Base-by-base conservation (phyloP, 2,797 vertebrate species). In the Lagorchestes hirsutus region DNA sequence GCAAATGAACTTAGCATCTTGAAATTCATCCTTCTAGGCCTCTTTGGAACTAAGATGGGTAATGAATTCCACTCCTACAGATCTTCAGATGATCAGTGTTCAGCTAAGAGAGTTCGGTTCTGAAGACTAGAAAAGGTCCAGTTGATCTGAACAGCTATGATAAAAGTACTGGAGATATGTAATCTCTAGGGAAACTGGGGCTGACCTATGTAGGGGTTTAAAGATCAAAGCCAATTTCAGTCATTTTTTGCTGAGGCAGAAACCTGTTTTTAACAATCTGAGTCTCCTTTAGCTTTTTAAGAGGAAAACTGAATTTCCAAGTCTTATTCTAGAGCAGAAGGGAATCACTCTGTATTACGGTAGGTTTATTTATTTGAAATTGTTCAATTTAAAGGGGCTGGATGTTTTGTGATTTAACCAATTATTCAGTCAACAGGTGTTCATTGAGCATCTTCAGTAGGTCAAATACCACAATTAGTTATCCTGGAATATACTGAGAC, bases 241-340 rank as follows among this genome's bases (percentile, higher is more conserved):
- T 58, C 94, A 27, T 28, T 92, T 97, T 96, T 96, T 95, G 52
- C 87, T 94, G 56, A 93, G 90, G 52, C 59, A 92, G 95, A 58
- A 92, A 55, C 67, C 87, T 97, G 54, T 93, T 96, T 95, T 97
- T 92, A 92, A 54, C 34, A 0, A 96, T 28, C 6, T 87, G 13
- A 29, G 46, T 27, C 94, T 96, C 24, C n/a, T 95, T 96, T 96
- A 58, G 95, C 34, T 97, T 95, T 18, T 29, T 95, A 54, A 93
- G 56, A 54, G 90, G 91, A 96, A 92, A 94, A 55, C 1, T 94
- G 11, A 14, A 94, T 46, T 94, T 97, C 22, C 96, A 46, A 92
- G 82, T 96, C 95, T 96, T 96, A 93, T 96, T 96, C 95, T 97
- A 46, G 59, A 90, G 5, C 93, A 91, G 40, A 82, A 87, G n/a